These are phyloP conservation scores for Deilephila elpenor DNA, from an alignment of 2,888 invertebrate species.

Conservation along the genomic window DNA sequence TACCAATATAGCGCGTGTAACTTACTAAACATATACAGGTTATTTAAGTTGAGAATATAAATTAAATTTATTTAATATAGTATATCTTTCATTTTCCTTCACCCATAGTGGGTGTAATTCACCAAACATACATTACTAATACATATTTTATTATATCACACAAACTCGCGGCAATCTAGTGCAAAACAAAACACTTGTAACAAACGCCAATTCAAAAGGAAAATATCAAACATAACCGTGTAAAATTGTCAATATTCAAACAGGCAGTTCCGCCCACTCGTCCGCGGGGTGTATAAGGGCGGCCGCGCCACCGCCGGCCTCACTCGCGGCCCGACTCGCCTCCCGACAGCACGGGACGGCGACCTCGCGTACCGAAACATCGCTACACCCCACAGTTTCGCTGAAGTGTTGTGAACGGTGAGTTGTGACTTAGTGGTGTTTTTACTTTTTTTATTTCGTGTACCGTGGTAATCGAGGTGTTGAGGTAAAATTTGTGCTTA, in stretches of 20 bases:
- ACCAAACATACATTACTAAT: too few relatives aligned
- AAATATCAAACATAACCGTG: conserved; percentile 5
- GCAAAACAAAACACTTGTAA: too few relatives aligned
- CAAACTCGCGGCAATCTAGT: too few relatives aligned
- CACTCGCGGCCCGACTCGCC: conserved; percentile 15
- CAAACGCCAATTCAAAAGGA: not conserved
- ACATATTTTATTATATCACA: too few relatives aligned
- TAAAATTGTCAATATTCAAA: conserved; percentile 22
- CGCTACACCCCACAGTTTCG: conserved; percentile 8
- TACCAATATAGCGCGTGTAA: too few relatives aligned
- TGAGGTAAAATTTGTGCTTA: conserved; percentile 10
- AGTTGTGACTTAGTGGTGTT: conserved; percentile 24
- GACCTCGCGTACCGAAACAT: conserved; percentile 7
- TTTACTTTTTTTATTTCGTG: not conserved
- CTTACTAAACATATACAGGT: too few relatives aligned
- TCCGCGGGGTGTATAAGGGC: conserved; percentile 18
- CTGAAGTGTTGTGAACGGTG: conserved; percentile 23
- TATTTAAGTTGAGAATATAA: too few relatives aligned
- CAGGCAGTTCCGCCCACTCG: conserved; percentile 17
- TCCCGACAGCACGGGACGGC: conserved; percentile 26
- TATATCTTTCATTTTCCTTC: too few relatives aligned
- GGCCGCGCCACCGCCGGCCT: not conserved
- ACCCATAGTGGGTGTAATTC: too few relatives aligned
- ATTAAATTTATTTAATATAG: too few relatives aligned
- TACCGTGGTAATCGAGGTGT: conserved; percentile 5